phyloP scores from a whole-genome alignment of 2,888 invertebrate species.

The Falcaria lacertinaria region DNA sequence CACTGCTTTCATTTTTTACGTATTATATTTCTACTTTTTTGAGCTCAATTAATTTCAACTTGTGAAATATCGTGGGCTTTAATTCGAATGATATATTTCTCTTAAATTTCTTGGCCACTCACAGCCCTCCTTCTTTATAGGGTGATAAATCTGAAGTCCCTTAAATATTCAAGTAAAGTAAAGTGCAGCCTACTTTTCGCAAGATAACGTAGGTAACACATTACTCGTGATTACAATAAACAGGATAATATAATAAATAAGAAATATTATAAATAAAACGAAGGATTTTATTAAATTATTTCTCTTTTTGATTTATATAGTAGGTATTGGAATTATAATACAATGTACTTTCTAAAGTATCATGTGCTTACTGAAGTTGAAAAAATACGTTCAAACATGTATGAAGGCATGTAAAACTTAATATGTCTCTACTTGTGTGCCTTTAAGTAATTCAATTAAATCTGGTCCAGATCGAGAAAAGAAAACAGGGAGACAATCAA shows the following conservation, averaged over 20 bases:
- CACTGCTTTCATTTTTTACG: too few relatives aligned
- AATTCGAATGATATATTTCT: not conserved
- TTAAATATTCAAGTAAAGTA: not conserved
- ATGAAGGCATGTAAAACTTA: too few relatives aligned
- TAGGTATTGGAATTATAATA: too few relatives aligned
- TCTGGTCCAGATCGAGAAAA: conserved; percentile 11
- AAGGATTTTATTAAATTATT: too few relatives aligned
- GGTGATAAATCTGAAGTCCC: not conserved
- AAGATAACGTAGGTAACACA: not conserved
- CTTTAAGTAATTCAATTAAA: conserved; percentile 1
- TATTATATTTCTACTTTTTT: not conserved
- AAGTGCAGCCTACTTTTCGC: not conserved
- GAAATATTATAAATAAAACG: too few relatives aligned
- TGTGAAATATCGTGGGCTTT: not conserved
- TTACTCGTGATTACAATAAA: not conserved
- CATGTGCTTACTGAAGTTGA: too few relatives aligned
- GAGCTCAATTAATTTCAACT: not conserved
- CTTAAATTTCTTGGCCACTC: not conserved
- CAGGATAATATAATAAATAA: not conserved
- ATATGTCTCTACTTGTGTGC: not conserved
- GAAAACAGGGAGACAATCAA: conserved; percentile 40
- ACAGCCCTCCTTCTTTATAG: not conserved
- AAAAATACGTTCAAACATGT: too few relatives aligned
- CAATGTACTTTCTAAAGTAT: too few relatives aligned
- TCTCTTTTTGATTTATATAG: too few relatives aligned